Conservation (phyloP, 2,888 invertebrate species). For the Drosophila anomelani region DNA sequence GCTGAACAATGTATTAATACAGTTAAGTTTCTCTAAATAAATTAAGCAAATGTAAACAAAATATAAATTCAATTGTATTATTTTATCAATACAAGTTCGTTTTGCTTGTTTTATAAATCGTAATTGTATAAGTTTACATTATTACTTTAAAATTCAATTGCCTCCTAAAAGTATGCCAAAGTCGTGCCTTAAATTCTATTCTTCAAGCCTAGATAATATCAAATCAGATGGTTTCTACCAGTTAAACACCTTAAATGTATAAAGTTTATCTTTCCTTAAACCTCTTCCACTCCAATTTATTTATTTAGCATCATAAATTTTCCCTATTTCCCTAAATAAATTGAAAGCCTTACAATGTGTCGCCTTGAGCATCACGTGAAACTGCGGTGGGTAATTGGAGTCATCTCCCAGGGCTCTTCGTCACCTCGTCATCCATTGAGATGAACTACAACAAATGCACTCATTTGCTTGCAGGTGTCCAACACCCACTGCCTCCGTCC, state of each 20-base stretch:
- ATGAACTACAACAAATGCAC: slow-evolving; percentile 51
- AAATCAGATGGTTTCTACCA: background rate
- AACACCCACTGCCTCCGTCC: slow-evolving; percentile 10
- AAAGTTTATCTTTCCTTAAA: background rate
- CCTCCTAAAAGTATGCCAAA: slow-evolving; percentile 32
- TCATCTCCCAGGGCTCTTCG: background rate
- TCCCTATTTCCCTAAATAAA: background rate
- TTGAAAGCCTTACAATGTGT: background rate
- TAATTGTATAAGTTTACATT: background rate
- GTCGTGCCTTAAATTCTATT: background rate
- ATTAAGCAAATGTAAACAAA: background rate
- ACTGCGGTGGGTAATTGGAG: slow-evolving; percentile 13
- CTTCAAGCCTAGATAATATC: background rate
- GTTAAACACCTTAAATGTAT: background rate
- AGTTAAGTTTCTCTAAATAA: background rate
- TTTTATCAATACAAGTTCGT: fast-evolving
- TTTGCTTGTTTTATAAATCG: background rate
- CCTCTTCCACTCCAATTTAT: background rate
- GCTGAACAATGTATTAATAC: background rate
- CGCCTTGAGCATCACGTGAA: background rate
- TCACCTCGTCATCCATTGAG: slow-evolving; percentile 32
- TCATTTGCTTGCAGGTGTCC: slow-evolving; percentile 74
- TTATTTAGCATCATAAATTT: too few species aligned
- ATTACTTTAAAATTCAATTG: background rate
- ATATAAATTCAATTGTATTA: background rate